Conservation (phyloP, 2,797 vertebrate species). For the Rhinogobio ventralis region DNA sequence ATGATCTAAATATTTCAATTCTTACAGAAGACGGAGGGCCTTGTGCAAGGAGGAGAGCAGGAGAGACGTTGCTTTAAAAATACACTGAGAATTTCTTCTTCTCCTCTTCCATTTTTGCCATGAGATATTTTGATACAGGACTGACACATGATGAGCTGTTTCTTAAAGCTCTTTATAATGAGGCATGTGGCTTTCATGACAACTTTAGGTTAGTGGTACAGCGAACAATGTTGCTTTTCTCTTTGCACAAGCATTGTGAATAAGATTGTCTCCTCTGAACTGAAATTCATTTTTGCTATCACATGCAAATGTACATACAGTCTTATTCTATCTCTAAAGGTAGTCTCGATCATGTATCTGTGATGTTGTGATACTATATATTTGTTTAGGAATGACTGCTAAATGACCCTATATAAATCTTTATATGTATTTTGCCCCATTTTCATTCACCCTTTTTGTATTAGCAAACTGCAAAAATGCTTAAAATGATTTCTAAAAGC, state of each 20-base stretch:
- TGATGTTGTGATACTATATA: conserved; percentile 72
- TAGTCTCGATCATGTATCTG: conserved; percentile 67
- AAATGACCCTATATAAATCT: conserved; percentile 35
- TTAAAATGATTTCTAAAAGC: conserved; percentile 24
- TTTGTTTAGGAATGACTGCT: conserved; percentile 63
- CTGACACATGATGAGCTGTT: background rate
- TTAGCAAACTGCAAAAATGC: conserved; percentile 27
- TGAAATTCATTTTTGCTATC: conserved; percentile 60
- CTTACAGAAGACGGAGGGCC: background rate
- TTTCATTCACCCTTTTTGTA: conserved; percentile 15
- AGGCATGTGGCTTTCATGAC: conserved; percentile 20
- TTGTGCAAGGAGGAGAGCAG: conserved; percentile 1
- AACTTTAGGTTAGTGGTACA: conserved; percentile 8
- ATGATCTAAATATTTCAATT: conserved; percentile 8
- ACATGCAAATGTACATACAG: conserved; percentile 54
- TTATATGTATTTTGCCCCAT: conserved; percentile 33
- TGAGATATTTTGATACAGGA: conserved; percentile 52
- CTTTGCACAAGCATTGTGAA: conserved; percentile 49
- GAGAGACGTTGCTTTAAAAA: conserved; percentile 30
- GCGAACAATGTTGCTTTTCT: background rate
- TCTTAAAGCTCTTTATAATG: conserved; percentile 14
- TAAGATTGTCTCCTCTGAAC: conserved; percentile 61
- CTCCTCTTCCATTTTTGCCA: conserved; percentile 33
- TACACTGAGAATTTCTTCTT: conserved; percentile 43
- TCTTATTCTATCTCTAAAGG: conserved; percentile 59